Percentiles rank a stretch among this genome's conserved stretches.
Evolutionary conservation across 2,797 vertebrate genomes (phyloP).

Genomic region (Aulostomus chinensis): DNA sequence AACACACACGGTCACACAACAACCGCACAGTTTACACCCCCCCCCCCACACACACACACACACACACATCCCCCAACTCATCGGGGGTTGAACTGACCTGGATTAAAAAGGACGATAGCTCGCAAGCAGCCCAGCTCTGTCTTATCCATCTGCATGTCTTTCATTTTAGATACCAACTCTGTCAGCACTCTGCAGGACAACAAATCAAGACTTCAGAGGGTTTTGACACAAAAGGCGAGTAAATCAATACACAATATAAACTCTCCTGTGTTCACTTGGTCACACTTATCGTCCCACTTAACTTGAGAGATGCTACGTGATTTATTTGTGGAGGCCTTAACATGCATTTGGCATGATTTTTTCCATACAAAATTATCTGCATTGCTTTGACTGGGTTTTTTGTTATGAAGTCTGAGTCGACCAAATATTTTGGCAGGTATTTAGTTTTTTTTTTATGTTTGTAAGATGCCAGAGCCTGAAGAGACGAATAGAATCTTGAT

Average conservation of each 20-base stretch:
- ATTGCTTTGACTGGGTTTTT: neutral
- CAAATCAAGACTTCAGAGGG: neutral
- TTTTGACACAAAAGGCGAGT: neutral
- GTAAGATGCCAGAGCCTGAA: too few species aligned
- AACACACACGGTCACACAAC: slow-evolving; percentile 4
- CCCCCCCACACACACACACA: neutral
- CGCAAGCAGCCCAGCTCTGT: slow-evolving; percentile 94
- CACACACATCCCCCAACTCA: neutral
- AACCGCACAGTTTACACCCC: neutral
- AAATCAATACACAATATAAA: neutral
- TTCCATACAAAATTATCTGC: too few species aligned
- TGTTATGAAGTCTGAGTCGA: too few species aligned
- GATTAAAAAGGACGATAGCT: slow-evolving; percentile 96
- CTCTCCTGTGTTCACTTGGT: too few species aligned
- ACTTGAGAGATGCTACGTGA: too few species aligned
- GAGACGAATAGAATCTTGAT: too few species aligned
- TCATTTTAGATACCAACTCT: slow-evolving; percentile 98
- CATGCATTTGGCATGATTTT: too few species aligned
- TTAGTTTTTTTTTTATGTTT: too few species aligned
- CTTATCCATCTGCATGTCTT: slow-evolving; percentile 99
- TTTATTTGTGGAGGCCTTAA: too few species aligned
- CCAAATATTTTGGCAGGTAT: too few species aligned
- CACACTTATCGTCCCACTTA: too few species aligned
- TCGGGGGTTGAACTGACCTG: slow-evolving; percentile 75
- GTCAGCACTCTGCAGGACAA: slow-evolving; percentile 86